Evolutionary conservation across 2,113 vertebrate genomes (phyloP).

Genomic region (Cairina moschata): DNA sequence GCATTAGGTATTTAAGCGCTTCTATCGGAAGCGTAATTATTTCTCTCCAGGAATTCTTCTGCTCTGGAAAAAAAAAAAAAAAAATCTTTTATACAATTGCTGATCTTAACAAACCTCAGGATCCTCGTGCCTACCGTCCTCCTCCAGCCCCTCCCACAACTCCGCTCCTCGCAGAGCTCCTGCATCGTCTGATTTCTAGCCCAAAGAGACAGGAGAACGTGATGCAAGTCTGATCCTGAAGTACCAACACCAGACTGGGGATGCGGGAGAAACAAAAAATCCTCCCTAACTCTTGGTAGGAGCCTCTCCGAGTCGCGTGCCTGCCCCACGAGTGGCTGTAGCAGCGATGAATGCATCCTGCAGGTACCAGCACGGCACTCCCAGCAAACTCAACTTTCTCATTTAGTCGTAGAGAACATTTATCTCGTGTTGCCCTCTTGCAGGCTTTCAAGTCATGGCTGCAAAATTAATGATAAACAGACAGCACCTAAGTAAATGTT

Average conservation of each 20-base stretch:
- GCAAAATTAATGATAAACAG: constrained; percentile 27
- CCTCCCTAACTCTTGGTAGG: background rate
- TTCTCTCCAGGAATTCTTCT: background rate
- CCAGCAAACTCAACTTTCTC: background rate
- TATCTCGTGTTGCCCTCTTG: background rate
- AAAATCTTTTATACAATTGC: background rate
- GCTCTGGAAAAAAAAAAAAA: background rate
- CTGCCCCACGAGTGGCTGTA: rapidly evolving
- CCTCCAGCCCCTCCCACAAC: background rate
- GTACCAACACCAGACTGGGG: background rate
- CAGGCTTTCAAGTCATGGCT: constrained; percentile 5
- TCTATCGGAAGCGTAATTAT: background rate
- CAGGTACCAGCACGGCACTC: background rate
- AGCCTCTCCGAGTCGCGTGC: background rate
- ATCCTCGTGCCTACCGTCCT: background rate
- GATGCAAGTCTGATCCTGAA: background rate
- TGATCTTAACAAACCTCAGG: background rate
- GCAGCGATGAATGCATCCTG: rapidly evolving
- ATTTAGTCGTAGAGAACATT: background rate
- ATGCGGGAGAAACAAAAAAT: background rate
- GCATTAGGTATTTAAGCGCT: background rate
- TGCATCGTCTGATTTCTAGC: background rate
- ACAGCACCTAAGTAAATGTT: constrained; percentile 3
- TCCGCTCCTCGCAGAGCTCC: background rate
- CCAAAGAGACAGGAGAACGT: background rate